A percentile compares a stretch with the other conserved stretches of the same genome.
Conservation (phyloP, 2,888 invertebrate genomes). For the Pollenia labialis region DNA sequence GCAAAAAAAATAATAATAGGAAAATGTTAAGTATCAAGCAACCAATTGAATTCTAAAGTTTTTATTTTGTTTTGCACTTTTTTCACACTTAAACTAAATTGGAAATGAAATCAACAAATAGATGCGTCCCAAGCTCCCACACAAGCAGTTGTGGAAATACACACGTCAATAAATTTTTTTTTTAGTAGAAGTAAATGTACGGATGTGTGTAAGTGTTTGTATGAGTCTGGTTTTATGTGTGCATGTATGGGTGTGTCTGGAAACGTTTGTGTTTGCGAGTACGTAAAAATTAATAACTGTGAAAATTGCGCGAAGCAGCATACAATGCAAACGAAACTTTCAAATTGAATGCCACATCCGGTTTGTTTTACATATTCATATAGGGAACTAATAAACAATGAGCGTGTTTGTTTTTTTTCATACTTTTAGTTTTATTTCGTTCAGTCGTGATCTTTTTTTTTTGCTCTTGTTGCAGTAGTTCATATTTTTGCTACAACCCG, state of each 20-base stretch:
- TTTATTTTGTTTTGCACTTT: conserved; percentile 1
- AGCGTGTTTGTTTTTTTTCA: too few species aligned
- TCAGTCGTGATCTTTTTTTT: conserved; percentile 11
- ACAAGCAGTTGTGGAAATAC: conserved; percentile 61
- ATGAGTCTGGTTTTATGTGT: conserved; percentile 4
- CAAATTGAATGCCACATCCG: conserved; percentile 73
- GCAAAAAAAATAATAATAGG: background rate
- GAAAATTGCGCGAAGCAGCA: conserved; percentile 71
- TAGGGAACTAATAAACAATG: background rate
- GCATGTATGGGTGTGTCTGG: background rate
- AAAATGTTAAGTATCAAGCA: conserved; percentile 27
- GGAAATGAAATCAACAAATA: conserved; percentile 72
- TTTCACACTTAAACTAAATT: conserved; percentile 69
- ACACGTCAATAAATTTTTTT: conserved; percentile 43
- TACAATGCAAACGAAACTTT: conserved; percentile 73
- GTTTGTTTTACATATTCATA: conserved; percentile 63
- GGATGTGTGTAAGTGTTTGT: too few species aligned
- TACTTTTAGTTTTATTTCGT: background rate
- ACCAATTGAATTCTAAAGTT: conserved; percentile 17
- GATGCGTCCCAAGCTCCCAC: conserved; percentile 65
- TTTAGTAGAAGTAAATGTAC: too few species aligned
- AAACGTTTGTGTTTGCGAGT: conserved; percentile 14
- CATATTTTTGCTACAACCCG: conserved; percentile 3
- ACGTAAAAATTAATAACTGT: conserved; percentile 70
- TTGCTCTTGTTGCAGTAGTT: background rate